Base-by-base conservation (phyloP, 1,140 invertebrate species). In the Drosophila triauraria region DNA sequence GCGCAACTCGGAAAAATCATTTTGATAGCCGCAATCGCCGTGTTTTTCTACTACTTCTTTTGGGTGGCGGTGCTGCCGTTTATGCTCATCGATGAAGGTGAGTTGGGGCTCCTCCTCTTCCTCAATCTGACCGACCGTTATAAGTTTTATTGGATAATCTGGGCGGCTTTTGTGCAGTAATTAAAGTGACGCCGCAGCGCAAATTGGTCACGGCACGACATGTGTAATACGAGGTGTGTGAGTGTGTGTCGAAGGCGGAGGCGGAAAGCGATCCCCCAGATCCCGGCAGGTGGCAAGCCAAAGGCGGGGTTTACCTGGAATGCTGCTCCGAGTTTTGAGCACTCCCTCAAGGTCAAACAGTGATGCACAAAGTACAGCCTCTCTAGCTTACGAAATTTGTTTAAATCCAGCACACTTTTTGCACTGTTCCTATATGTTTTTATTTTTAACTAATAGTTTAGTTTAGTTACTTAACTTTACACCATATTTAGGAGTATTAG, bases 41-140 rank as follows among this genome's bases (percentile, higher is more conserved):
- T 95, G 43, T 96, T 96, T 82, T 46, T 94, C 2, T 94, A 96
- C 72, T 95, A 96, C 63, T 94, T 95, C 27, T 91, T 96, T 62
- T 96, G 95, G 95, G 91, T 96, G 17, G 94, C 96, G 44, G 94
- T 95, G 32, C 93, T 95, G 59, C 96, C 96, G 3, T 96, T 96
- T 79, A 94, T 96, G 74, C 95, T 96, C 59, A 87, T 93, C 71
- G 91, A 92, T 78, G 88, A 93, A 93, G 93, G 93, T 93, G 78
- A 91, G 88, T 78, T 72, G 8, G 40, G n/a, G 46, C 20, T 51
- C 47, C 17, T 47, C 27, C 50, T 35, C 72, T 43, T 35, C 72
- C 20, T 23, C 13, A 20, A 40, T 13, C 20, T 40, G 35, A 8
- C 20, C 35, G 8, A 35, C 1, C 27, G 42, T 56, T 47, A 64